These are phyloP conservation scores for Holotrichia oblita DNA, from an alignment of 1,140 invertebrate species.

Conservation along the genomic window DNA sequence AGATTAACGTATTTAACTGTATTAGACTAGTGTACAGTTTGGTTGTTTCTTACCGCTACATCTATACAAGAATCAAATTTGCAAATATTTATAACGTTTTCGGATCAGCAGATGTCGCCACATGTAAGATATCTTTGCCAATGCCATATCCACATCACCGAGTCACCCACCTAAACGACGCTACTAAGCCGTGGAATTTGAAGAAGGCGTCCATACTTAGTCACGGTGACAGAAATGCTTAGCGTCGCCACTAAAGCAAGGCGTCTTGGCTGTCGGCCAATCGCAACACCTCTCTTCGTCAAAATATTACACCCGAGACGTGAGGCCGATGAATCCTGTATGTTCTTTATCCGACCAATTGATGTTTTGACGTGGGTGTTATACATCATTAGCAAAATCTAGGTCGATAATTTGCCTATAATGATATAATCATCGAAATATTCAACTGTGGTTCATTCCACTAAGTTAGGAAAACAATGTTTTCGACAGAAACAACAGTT, in stretches of 20 bases:
- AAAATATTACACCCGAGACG: slow-evolving; percentile 23
- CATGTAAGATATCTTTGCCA: too few relatives aligned
- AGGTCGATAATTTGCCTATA: too few relatives aligned
- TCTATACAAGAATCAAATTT: too few relatives aligned
- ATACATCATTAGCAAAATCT: too few relatives aligned
- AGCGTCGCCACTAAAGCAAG: slow-evolving; percentile 28
- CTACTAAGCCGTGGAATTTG: slow-evolving; percentile 14
- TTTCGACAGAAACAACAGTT: too few relatives aligned
- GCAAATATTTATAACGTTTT: neutral
- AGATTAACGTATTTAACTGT: too few relatives aligned
- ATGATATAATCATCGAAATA: too few relatives aligned
- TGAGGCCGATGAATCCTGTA: neutral
- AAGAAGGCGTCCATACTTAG: slow-evolving; percentile 33
- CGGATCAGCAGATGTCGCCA: neutral
- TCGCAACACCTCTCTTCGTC: slow-evolving; percentile 1
- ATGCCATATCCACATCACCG: neutral
- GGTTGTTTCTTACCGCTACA: too few relatives aligned
- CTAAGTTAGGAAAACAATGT: too few relatives aligned
- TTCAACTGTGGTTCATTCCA: too few relatives aligned
- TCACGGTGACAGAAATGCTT: slow-evolving; percentile 14
- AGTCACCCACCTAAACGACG: slow-evolving; percentile 23
- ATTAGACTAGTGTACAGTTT: too few relatives aligned
- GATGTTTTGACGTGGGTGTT: neutral
- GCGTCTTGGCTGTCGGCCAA: slow-evolving; percentile 22
- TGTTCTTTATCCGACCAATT: neutral